Base-by-base conservation (phyloP, 2,797 vertebrate species). In the Smutsia temminckii region DNA sequence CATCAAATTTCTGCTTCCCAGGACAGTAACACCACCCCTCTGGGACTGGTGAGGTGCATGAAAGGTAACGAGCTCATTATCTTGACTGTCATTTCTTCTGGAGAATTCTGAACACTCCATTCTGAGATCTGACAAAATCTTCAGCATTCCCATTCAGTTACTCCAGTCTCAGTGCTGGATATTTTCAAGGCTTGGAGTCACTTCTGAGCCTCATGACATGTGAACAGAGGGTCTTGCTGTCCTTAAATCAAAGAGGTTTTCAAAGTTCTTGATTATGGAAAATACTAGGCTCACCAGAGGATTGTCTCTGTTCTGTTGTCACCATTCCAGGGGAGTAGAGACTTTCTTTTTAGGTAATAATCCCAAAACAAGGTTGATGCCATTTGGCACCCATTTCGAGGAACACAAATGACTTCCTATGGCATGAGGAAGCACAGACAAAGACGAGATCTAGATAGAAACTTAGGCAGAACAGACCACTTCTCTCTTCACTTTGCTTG, bases 31-130 rank as follows among this genome's bases (percentile, higher is more conserved):
- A 3, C 17, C 21, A 1, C 3, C 53, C 51, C 32, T 74, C 64
- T 53, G 40, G 37, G 51, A 29, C 4, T 46, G 27, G 29, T 1
- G n/a, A 61, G 8, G 18, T 25, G 0, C 8, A 0, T 6, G 14
- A 63, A 7, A 53, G 13, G 8, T 16, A 40, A 37, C 1, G 3
- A 85, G 13, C 2, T 27, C 17, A 6, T 40, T 20, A 3, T 5
- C 16, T 49, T 74, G n/a, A 5, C 11, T 18, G 37, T 37, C 59
- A 75, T 10, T 74, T 20, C 40, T 16, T 20, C 21, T 75, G 72
- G n/a, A 71, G 25, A 51, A 72, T 69, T 91, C 77, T 40, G 42
- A 11, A 55, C 3, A 2, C 14, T 89, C 32, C 34, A 6, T 12
- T 46, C 32, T 32, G 42, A 94, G 49, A 55, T 55, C 72, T 34